Percentiles rank a stretch among this genome's conserved stretches.
These are phyloP conservation scores for Noctuana brunneofusca DNA, from an alignment of 2,888 invertebrate species.

Conservation along the genomic window DNA sequence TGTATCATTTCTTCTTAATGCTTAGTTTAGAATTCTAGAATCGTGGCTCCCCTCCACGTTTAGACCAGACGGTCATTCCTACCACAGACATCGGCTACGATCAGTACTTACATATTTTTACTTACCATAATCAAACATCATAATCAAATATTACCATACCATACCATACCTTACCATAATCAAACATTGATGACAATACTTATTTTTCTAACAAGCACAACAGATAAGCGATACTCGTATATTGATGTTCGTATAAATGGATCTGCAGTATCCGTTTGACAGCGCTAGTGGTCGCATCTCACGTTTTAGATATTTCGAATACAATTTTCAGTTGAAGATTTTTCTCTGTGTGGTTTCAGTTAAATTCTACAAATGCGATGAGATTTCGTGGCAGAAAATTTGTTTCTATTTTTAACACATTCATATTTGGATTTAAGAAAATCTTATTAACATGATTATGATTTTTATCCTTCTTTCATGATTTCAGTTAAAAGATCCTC, in stretches of 20 bases:
- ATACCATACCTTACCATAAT: no score
- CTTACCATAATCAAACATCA: no score
- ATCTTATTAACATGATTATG: conserved; percentile 5
- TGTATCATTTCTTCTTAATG: no score
- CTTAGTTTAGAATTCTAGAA: no score
- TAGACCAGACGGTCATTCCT: no score
- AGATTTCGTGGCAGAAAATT: conserved; percentile 37
- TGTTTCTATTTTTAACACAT: conserved; percentile 35
- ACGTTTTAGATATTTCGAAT: conserved; percentile 72
- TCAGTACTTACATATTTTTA: no score
- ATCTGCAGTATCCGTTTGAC: conserved; percentile 49
- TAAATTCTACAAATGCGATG: conserved; percentile 41
- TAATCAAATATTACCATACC: no score
- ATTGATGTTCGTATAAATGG: conserved; percentile 24
- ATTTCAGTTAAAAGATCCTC: no score
- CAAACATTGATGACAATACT: neutral
- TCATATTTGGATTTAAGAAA: conserved; percentile 22
- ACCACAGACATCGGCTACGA: no score
- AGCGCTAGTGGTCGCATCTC: conserved; percentile 62
- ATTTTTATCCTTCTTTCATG: neutral
- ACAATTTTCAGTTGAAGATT: conserved; percentile 71
- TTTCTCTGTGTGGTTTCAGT: conserved; percentile 48
- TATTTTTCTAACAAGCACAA: neutral
- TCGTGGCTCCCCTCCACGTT: no score
- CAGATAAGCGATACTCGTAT: conserved; percentile 13